These are phyloP conservation scores for Odontothrips loti DNA, from an alignment of 2,888 invertebrate genomes.

Conservation along the genomic window DNA sequence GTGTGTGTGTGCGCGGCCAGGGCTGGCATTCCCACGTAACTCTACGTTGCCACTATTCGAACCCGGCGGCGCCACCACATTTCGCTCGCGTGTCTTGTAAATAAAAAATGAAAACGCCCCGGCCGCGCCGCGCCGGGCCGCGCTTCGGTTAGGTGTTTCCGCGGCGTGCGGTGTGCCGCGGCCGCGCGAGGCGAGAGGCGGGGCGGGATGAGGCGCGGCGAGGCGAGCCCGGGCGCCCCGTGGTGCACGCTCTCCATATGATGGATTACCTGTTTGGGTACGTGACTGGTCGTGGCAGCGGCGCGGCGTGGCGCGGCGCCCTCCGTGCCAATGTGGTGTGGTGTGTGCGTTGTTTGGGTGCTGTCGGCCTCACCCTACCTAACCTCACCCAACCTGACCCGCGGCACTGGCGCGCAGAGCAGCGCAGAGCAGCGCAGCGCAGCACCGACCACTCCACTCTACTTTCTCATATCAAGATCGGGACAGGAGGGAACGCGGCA, in stretches of 20 bases:
- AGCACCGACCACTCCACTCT: no score
- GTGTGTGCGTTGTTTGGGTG: no score
- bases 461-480: no score
- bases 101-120: background rate
- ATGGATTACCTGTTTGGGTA: background rate
- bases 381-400: no score
- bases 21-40: no score
- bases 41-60: no score
- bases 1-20: no score
- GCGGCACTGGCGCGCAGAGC: no score
- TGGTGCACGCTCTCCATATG: background rate
- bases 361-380: background rate
- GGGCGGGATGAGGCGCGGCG: no score
- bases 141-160: background rate
- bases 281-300: background rate
- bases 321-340: background rate
- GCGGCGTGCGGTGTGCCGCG: background rate
- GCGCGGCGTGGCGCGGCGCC: background rate
- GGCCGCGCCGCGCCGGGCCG: background rate
- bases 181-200: background rate
- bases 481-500: no score
- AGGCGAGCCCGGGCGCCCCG: background rate
- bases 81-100: background rate
- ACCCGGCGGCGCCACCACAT: no score
- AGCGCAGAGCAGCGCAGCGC: no score